Conservation (phyloP, 2,113 vertebrate species). For the Manacus vitellinus region DNA sequence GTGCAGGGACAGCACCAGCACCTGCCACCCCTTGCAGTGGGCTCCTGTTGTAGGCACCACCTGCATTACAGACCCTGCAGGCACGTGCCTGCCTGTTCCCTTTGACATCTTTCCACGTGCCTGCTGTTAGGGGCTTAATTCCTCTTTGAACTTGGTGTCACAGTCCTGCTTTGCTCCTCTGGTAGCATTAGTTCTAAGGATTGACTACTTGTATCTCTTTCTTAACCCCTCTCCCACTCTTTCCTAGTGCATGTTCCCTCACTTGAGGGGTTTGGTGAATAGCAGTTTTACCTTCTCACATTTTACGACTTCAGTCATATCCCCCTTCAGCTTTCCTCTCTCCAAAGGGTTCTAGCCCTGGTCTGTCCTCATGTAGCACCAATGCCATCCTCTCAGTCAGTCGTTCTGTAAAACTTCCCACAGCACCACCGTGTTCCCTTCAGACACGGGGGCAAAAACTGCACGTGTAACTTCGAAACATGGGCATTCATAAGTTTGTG, state of each 20-base stretch:
- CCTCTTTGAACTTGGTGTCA: neutral
- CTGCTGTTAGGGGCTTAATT: neutral
- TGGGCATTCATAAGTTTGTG: neutral
- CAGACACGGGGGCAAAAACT: neutral
- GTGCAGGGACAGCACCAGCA: neutral
- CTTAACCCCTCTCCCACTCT: neutral
- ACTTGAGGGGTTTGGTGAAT: neutral
- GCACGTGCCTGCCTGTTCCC: neutral
- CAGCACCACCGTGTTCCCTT: neutral
- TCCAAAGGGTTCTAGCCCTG: neutral
- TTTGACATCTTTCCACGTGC: neutral
- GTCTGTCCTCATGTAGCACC: neutral
- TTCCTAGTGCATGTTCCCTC: neutral
- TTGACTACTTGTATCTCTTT: neutral
- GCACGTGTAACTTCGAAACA: fast-evolving
- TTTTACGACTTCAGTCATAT: neutral
- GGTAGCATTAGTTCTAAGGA: neutral
- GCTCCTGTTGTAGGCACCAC: fast-evolving
- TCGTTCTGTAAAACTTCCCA: neutral
- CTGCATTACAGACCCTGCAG: neutral
- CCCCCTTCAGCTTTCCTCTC: neutral
- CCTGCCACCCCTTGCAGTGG: neutral
- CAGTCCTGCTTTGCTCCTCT: neutral
- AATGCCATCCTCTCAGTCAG: fast-evolving
- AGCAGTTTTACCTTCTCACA: neutral